Evolutionary conservation across 2,797 vertebrate genomes (phyloP), one percentile per base, ranked within the genome.

Genomic region (Megalops cyprinoides): DNA sequence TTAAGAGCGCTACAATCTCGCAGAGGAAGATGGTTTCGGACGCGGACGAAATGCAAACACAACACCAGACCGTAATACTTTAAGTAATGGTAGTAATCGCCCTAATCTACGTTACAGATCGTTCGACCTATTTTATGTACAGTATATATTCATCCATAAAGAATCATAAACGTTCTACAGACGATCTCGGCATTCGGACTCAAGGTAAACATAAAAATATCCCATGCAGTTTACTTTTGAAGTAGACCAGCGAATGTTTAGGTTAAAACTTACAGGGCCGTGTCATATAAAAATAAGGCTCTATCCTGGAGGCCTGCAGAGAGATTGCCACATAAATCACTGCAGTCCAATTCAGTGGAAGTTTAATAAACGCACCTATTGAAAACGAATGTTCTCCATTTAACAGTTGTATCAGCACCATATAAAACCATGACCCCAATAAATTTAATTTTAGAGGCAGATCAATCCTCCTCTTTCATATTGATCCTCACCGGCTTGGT

Each of bases 361-460:
- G 89, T 96, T 95, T 97, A 96, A 97, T 97, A 96, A 96, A 93
- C 92, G 94, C 91, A 93, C 92, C 95, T 90, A 94, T 94, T 93
- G 95, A 95, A 94, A 95, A 93, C 90, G 96, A 95, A 94, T 96
- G 96, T 96, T 95, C 94, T 95, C 94, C 96, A 96, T 96, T 97
- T 97, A 96, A 96, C 95, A 94, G 95, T 94, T 95, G 95, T 95
- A 96, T 96, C 94, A 95, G 95, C 95, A 94, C 92, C 93, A 92
- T 94, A 95, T 96, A 96, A 97, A 97, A 96, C 87, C 95, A 86
- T 95, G 96, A 96, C 96, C 96, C 95, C 94, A 95, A 97, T 97
- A 97, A 96, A 97, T 97, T 95, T 95, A 93, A 94, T 96, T 97
- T 97, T 95, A 96, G 94, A 95, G 95, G 92, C 91, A 92, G 94